Evolutionary conservation across 2,888 invertebrate species (phyloP).

Genomic region (Patella caerulea): DNA sequence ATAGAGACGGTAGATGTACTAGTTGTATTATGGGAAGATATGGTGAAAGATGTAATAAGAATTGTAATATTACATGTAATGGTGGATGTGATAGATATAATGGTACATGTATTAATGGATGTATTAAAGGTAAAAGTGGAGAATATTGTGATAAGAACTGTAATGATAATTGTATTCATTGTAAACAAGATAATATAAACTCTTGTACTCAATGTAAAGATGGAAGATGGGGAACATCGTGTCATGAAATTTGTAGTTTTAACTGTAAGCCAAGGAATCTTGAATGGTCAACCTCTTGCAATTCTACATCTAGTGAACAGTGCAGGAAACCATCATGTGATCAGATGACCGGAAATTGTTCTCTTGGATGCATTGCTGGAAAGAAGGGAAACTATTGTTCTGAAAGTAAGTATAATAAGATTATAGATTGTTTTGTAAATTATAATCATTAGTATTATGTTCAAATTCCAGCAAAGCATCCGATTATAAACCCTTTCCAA

Average conservation of each 20-base stretch:
- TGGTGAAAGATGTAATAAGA: constrained; percentile 38
- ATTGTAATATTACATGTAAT: constrained; percentile 40
- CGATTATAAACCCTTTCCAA: too few species aligned
- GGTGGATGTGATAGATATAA: constrained; percentile 35
- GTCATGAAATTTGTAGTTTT: neutral
- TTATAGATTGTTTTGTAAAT: too few species aligned
- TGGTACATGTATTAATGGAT: constrained; percentile 39
- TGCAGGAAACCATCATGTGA: neutral
- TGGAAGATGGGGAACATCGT: neutral
- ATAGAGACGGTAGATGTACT: neutral
- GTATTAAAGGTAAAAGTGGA: constrained; percentile 39
- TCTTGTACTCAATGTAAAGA: neutral
- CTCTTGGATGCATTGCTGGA: neutral
- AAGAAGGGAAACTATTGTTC: neutral
- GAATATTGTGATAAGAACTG: constrained; percentile 31
- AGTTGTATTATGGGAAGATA: constrained; percentile 18
- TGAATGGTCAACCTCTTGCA: neutral
- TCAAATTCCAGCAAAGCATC: too few species aligned
- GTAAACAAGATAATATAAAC: neutral
- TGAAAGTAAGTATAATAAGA: neutral
- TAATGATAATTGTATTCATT: neutral
- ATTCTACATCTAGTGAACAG: neutral
- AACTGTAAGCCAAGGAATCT: neutral
- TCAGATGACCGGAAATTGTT: neutral
- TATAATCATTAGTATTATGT: too few species aligned